Conservation (phyloP, 2,113 vertebrate species). For the Corythaeola cristata region DNA sequence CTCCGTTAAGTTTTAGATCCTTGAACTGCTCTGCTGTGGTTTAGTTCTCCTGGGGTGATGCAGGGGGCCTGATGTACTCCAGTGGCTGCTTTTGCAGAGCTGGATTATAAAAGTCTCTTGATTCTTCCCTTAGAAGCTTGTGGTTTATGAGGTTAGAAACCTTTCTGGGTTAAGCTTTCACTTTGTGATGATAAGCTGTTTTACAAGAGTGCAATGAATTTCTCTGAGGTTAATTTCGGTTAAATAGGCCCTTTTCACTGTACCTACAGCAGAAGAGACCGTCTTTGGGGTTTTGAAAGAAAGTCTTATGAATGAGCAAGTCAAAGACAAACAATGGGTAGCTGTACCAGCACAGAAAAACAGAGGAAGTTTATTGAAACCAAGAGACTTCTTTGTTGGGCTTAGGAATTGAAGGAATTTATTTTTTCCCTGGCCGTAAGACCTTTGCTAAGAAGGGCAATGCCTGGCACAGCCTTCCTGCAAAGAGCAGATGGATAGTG, state of each 20-base stretch:
- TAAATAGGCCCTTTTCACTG: neutral
- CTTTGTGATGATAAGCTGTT: neutral
- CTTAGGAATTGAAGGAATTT: neutral
- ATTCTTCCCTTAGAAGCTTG: neutral
- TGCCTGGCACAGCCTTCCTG: neutral
- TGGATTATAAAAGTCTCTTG: neutral
- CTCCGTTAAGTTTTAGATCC: neutral
- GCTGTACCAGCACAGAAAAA: neutral
- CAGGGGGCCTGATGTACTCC: neutral
- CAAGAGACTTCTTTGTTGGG: neutral
- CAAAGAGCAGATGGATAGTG: neutral
- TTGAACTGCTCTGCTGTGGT: neutral
- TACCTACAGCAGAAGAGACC: neutral
- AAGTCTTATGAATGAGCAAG: neutral
- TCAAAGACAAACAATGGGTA: neutral
- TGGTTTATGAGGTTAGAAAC: constrained; percentile 28
- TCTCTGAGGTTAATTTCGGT: constrained; percentile 5
- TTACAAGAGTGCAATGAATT: neutral
- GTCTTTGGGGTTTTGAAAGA: neutral
- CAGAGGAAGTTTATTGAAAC: neutral
- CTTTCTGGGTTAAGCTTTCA: neutral
- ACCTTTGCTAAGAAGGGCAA: neutral
- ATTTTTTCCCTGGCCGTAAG: neutral
- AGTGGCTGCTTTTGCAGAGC: neutral
- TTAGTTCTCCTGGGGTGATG: neutral